Conservation (phyloP, 2,888 invertebrate genomes). For the Pseudanteris insignis region DNA sequence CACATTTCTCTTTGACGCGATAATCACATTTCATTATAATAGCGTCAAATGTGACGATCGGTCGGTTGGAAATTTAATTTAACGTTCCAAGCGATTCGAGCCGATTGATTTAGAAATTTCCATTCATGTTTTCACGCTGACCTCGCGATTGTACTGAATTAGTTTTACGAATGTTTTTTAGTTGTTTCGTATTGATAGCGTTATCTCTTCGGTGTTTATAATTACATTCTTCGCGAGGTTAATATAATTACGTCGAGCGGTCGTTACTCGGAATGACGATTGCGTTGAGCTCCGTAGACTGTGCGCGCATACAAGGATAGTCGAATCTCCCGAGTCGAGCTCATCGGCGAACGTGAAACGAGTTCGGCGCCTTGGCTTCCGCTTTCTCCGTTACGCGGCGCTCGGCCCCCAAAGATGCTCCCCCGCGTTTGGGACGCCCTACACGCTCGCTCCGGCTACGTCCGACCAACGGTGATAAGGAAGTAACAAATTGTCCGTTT, state of each 20-base stretch:
- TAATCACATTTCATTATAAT: too few relatives aligned
- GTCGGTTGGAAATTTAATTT: too few relatives aligned
- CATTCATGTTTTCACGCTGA: too few relatives aligned
- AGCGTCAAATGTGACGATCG: too few relatives aligned
- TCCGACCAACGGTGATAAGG: conserved; percentile 54
- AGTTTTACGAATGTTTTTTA: too few relatives aligned
- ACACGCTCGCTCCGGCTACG: conserved; percentile 46
- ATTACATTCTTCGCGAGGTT: too few relatives aligned
- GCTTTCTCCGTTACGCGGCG: conserved; percentile 20
- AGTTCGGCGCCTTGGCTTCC: conserved; percentile 9
- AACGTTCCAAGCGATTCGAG: too few relatives aligned
- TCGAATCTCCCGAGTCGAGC: conserved; percentile 7
- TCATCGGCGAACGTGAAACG: conserved; percentile 9
- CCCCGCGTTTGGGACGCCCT: conserved; percentile 47
- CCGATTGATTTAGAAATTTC: too few relatives aligned
- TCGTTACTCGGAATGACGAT: conserved; percentile 7
- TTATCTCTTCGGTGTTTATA: too few relatives aligned
- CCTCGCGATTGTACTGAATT: too few relatives aligned
- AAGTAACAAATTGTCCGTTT: conserved; percentile 63
- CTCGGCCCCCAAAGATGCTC: conserved; percentile 16
- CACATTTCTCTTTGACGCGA: too few relatives aligned
- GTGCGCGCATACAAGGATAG: conserved; percentile 2
- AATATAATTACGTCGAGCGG: conserved; percentile 10
- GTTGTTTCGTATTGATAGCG: too few relatives aligned
- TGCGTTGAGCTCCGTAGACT: conserved; percentile 11